Conservation (phyloP, 2,113 vertebrate genomes). For the Felis chaus region DNA sequence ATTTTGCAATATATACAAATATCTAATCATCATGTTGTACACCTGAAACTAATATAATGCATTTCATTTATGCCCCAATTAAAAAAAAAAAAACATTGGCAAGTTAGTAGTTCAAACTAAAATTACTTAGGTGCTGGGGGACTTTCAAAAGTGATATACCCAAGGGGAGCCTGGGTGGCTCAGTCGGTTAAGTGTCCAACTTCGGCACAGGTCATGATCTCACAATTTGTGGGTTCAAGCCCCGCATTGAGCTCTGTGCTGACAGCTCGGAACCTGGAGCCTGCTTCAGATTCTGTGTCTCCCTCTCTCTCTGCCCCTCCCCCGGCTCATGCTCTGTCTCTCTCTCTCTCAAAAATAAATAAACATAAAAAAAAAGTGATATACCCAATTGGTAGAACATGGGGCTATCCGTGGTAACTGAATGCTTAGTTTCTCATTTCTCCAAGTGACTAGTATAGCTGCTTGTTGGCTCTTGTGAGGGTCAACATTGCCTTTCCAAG, state of each 20-base stretch:
- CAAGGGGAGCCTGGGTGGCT: no score
- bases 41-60: not conserved
- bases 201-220: no score
- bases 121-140: not conserved
- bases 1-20: not conserved
- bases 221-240: no score
- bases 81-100: not conserved
- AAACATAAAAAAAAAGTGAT: not conserved
- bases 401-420: not conserved
- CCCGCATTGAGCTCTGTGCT: no score
- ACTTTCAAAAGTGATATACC: not conserved
- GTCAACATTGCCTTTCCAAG: not conserved
- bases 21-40: not conserved
- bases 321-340: no score
- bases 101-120: not conserved
- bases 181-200: no score
- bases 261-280: no score
- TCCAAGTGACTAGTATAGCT: not conserved
- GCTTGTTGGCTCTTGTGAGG: not conserved
- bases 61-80: not conserved
- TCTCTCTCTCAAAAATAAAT: no score
- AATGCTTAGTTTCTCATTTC: not conserved
- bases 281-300: no score
- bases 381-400: not conserved
- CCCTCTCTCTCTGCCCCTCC: no score